Conservation (phyloP, 2,113 vertebrate genomes). For the Heterotilapia buettikoferi region DNA sequence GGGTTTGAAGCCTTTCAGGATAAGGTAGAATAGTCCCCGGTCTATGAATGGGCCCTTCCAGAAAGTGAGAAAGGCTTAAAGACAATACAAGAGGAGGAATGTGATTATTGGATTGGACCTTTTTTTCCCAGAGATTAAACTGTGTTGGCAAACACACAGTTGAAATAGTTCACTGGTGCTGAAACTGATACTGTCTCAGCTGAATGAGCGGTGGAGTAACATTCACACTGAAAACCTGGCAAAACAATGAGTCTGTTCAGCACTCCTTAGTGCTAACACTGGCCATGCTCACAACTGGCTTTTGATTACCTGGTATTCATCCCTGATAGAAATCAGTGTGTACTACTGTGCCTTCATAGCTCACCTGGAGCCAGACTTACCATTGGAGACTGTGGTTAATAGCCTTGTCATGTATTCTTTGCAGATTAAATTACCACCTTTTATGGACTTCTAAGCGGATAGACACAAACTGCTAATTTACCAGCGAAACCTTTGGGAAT, state of each 20-base stretch:
- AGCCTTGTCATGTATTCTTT: not conserved
- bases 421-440: not conserved
- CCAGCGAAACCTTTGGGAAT: not conserved
- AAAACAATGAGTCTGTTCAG: not conserved
- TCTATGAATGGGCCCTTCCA: constrained; percentile 65
- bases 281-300: not conserved
- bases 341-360: not conserved
- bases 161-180: constrained; percentile 40
- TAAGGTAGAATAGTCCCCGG: constrained; percentile 41
- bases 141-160: constrained; percentile 59
- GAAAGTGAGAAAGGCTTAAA: constrained; percentile 45
- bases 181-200: constrained; percentile 20
- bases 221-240: not conserved
- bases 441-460: not conserved
- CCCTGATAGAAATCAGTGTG: constrained; percentile 2
- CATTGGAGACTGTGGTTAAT: not conserved
- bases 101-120: constrained; percentile 43
- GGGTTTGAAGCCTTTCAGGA: constrained; percentile 66
- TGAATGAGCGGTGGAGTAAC: not conserved
- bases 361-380: not conserved
- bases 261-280: not conserved
- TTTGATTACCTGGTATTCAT: constrained; percentile 30
- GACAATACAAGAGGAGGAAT: constrained; percentile 61
- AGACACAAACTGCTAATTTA: not conserved
- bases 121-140: constrained; percentile 34